phyloP scores from a whole-genome alignment of 2,888 invertebrate species.

The Spialia ferax region DNA sequence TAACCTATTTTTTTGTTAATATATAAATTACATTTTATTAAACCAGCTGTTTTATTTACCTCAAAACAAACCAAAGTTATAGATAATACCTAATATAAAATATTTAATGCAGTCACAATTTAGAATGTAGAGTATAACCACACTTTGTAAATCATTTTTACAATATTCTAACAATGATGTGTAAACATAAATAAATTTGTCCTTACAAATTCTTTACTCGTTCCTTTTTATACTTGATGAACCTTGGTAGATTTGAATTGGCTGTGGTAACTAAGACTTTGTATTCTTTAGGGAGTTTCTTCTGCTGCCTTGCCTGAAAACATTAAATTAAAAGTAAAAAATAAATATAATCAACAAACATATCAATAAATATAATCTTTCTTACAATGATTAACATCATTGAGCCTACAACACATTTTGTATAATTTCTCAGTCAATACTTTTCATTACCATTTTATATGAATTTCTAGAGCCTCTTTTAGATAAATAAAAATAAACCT shows the following conservation, averaged over 20 bases:
- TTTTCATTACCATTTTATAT: no score
- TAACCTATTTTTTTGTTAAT: conserved; percentile 35
- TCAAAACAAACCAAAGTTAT: not conserved
- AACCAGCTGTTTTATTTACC: not conserved
- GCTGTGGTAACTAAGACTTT: conserved; percentile 90
- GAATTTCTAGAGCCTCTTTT: not conserved
- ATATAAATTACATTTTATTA: conserved; percentile 31
- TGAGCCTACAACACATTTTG: not conserved
- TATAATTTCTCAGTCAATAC: not conserved
- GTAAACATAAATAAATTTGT: not conserved
- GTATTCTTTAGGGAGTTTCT: conserved; percentile 89
- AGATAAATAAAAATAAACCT: not conserved
- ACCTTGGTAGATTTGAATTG: conserved; percentile 89
- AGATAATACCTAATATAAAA: not conserved
- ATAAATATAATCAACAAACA: not conserved
- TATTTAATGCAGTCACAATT: conserved; percentile 6
- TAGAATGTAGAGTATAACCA: not conserved
- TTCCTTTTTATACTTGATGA: conserved; percentile 89
- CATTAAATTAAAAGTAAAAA: not conserved
- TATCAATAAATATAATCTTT: no score
- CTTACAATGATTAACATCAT: no score
- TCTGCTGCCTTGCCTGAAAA: conserved; percentile 88
- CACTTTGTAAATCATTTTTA: not conserved
- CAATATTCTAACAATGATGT: not conserved
- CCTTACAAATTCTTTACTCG: conserved; percentile 66